A percentile compares a stretch with the other conserved stretches of the same genome.
These are phyloP conservation scores for Tichodroma muraria DNA, from an alignment of 2,113 vertebrate genomes.

Conservation along the genomic window DNA sequence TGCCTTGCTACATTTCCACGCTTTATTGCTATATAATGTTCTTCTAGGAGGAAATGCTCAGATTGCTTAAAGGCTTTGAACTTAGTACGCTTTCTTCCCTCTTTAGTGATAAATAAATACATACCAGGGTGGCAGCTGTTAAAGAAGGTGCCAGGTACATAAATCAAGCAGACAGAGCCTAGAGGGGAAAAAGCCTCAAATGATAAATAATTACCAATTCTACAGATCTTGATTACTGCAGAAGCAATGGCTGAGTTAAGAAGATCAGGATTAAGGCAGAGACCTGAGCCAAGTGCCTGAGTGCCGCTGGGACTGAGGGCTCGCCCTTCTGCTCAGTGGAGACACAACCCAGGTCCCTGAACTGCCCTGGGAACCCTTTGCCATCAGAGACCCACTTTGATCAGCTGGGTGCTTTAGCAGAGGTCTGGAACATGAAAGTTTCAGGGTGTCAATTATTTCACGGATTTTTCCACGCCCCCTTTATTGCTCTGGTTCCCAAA, in stretches of 20 bases:
- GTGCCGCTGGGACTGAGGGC: neutral
- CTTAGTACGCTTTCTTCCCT: neutral
- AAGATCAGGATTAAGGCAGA: neutral
- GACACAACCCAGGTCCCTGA: neutral
- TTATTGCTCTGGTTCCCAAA: neutral
- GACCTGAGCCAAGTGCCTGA: neutral
- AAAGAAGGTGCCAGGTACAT: conserved; percentile 32
- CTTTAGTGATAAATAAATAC: conserved; percentile 31
- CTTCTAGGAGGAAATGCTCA: neutral
- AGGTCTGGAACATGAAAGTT: neutral
- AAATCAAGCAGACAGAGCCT: conserved; percentile 43
- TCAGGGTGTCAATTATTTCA: neutral
- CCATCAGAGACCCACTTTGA: neutral
- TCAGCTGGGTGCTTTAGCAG: neutral
- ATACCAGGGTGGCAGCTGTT: conserved; percentile 30
- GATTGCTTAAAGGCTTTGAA: conserved; percentile 23
- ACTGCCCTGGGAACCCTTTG: neutral
- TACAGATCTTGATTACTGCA: conserved; percentile 29
- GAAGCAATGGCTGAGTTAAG: conserved; percentile 5
- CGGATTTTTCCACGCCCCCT: neutral
- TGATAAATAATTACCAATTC: conserved; percentile 52
- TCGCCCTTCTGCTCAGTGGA: neutral
- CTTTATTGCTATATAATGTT: neutral
- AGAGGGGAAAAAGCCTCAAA: conserved; percentile 21
- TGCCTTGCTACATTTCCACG: neutral